Base-by-base conservation (phyloP, 1,140 invertebrate genomes). In the Aradophagus sp. region DNA sequence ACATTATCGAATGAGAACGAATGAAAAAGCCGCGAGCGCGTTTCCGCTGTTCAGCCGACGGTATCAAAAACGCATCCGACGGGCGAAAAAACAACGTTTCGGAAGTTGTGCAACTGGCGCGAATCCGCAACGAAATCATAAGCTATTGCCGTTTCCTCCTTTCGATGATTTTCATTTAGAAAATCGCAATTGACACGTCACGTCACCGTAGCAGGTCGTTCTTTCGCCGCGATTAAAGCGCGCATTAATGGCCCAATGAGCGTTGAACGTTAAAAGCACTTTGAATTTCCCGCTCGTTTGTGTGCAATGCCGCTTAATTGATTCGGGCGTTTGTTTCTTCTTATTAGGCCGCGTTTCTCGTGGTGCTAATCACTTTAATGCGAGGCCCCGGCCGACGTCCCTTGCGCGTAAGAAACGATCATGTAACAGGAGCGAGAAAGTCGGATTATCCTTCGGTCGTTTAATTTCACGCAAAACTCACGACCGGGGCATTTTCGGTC, bases 351-450 rank as follows among this genome's bases (percentile, higher is more conserved):
- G 35, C 17, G 19, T 32, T 62, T 31, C 10, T 15, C 7, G 34
- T 10, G 14, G 19, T 44, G 41, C 48, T 63, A 53, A 63, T 63
- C 5, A 6, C 14, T n/a, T 48, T 31, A n/a, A 29, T 41, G 41
- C 31, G n/a, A n/a, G n/a, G n/a, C 27, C 12, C 1, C 39, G 39
- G 14, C 53, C 52, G 29, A 36, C 63, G 41, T 67, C 23, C 38
- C 16, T 26, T 41, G 38, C 17, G 50, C 36, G 27, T 26, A 10
- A 23, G 23, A 12, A 17, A 32, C 23, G 45, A 32, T 59, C 53
- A 66, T 66, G 53, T 59, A 67, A 67, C 48, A 47, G 63, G 59
- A 59, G 47, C 16, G 39, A 59, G 63, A 67, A 67, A 67, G 63
- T 67, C 10, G n/a, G 20, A 7, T 17, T 38, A 35, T 32, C 32